Conservation (phyloP, 2,113 vertebrate species). For the Python bivittatus region DNA sequence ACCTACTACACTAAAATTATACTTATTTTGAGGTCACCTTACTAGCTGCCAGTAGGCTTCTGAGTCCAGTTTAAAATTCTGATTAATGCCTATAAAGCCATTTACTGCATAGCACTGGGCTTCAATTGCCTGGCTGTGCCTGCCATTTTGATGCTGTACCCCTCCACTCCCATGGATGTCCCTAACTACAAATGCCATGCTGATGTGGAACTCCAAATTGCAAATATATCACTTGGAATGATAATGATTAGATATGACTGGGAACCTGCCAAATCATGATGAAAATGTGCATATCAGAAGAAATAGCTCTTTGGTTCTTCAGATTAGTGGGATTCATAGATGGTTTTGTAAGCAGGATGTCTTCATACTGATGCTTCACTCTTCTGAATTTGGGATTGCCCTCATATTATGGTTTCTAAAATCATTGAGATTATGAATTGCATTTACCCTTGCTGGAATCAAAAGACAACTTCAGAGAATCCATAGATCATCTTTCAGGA, state of each 20-base stretch:
- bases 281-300: neutral
- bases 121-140: neutral
- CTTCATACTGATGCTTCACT: neutral
- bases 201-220: neutral
- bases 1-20: neutral
- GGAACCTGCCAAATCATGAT: neutral
- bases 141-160: neutral
- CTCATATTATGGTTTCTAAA: neutral
- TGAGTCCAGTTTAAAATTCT: neutral
- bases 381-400: neutral
- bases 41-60: neutral
- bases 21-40: neutral
- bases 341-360: neutral
- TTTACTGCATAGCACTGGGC: neutral
- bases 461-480: neutral
- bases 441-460: neutral
- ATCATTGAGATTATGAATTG: neutral
- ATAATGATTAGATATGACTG: neutral
- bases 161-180: neutral
- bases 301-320: neutral
- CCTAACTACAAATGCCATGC: neutral
- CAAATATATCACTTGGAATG: neutral
- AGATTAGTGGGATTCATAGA: neutral
- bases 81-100: neutral
- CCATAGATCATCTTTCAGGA: neutral